Evolutionary conservation across 1,140 invertebrate species (phyloP), one percentile per base, ranked within the genome.

Genomic region (Lasaia peninsularis): DNA sequence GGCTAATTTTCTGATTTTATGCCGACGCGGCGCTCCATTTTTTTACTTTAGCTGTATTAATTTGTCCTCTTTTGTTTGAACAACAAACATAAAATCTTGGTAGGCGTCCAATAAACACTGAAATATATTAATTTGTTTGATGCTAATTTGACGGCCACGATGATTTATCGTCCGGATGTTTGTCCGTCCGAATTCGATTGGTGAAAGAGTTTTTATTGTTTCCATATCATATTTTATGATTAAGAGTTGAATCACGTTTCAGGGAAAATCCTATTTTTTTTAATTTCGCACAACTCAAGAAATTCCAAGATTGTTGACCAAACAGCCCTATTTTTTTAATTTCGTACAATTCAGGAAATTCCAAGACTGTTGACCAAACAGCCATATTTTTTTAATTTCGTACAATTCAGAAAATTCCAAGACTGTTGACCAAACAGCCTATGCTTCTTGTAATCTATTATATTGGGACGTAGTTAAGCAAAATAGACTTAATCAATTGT

Each of bases 111-210:
- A 48, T 48, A 48, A 6, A 16, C 44, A 48, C 44, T 1, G 9
- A 7, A 48, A 6, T 18, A 48, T 48, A 21, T 21, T 48, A 48
- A 48, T 11, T 48, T 20, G 40, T 48, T 48, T 48, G 40, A 48
- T 48, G 40, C 40, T 48, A 48, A 48, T 48, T 48, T 48, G 18
- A 20, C n/a, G 40, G 40, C 18, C 40, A 21, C 10, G 18, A 48
- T 21, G 40, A 48, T n/a, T 11, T 48, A 48, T 48, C 20, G 18
- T 11, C 18, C 40, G 40, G 40, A 48, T 48, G 40, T 48, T 48
- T 20, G 18, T 48, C 0, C 40, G 16, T n/a, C 11, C 18, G 10
- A 21, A 21, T 21, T 21, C 18, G 18, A n/a, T 20, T n/a, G 11
- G 9, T 48, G 40, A 48, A 44, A 20, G 11, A 20, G 20, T 6